Percentiles rank a stretch among this genome's conserved stretches.
phyloP scores from a whole-genome alignment of 2,888 invertebrate species.

The Platycheirus rosarum region DNA sequence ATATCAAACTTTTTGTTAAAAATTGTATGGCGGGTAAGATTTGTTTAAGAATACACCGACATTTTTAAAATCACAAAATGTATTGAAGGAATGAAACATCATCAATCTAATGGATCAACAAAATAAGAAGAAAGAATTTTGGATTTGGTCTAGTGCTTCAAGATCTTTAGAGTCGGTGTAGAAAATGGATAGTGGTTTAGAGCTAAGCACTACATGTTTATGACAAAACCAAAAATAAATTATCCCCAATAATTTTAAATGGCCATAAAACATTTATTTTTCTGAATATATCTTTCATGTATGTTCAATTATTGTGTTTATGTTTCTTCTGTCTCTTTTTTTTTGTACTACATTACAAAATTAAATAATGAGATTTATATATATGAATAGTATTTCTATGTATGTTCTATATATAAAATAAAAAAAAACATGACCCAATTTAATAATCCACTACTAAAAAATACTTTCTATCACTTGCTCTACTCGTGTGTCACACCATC shows the following conservation, averaged over 20 bases:
- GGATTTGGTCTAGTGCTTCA: no score
- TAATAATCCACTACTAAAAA: conserved; percentile 54
- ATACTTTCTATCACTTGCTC: conserved; percentile 62
- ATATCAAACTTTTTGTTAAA: no score
- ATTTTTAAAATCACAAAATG: no score
- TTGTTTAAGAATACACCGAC: no score
- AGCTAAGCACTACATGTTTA: no score
- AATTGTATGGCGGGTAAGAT: no score
- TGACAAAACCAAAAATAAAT: neutral
- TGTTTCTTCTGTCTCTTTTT: conserved; percentile 32
- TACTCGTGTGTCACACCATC: conserved; percentile 2
- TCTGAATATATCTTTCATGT: conserved; percentile 38
- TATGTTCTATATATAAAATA: conserved; percentile 19
- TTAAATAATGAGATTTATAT: conserved; percentile 63
- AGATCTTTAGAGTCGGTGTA: no score
- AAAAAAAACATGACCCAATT: conserved; percentile 50
- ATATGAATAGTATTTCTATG: conserved; percentile 40
- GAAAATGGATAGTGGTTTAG: no score
- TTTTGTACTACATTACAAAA: conserved; percentile 73
- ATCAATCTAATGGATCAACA: no score
- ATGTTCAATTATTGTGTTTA: conserved; percentile 18
- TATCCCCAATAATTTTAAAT: conserved; percentile 16
- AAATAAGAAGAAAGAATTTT: no score
- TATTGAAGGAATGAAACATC: no score
- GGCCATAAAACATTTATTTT: conserved; percentile 61